Conservation (phyloP, 2,113 vertebrate species). For the Calidris pugnax region DNA sequence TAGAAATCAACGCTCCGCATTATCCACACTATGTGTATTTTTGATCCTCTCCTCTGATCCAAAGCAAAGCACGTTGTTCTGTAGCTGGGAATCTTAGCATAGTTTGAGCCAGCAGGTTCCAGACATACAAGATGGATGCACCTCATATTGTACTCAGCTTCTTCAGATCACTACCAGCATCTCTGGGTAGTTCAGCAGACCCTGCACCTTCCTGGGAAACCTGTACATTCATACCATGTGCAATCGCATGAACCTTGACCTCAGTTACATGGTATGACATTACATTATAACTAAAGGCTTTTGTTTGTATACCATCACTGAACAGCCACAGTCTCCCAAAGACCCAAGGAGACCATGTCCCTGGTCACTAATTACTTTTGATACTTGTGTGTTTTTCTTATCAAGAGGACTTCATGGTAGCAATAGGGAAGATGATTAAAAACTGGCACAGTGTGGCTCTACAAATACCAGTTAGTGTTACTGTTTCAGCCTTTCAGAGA, state of each 20-base stretch:
- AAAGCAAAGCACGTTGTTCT: neutral
- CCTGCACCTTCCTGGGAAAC: neutral
- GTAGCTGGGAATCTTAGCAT: neutral
- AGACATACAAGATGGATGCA: neutral
- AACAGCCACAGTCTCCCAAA: neutral
- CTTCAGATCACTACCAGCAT: neutral
- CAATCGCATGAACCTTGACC: neutral
- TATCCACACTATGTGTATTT: neutral
- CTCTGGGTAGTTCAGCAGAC: neutral
- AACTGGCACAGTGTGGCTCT: neutral
- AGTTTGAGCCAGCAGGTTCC: neutral
- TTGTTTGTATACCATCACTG: neutral
- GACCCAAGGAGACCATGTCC: neutral
- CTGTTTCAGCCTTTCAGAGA: neutral
- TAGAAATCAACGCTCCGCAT: neutral
- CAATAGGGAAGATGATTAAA: neutral
- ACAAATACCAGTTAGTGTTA: neutral
- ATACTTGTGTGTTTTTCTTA: neutral
- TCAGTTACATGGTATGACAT: neutral
- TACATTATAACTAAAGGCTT: neutral
- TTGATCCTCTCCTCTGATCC: neutral
- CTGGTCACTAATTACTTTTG: neutral
- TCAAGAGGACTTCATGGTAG: neutral
- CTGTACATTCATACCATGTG: neutral
- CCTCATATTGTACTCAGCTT: too few relatives aligned